Evolutionary conservation across 2,888 invertebrate genomes (phyloP), one percentile per base, ranked within the genome.

Genomic region (Cynaeus angustus): DNA sequence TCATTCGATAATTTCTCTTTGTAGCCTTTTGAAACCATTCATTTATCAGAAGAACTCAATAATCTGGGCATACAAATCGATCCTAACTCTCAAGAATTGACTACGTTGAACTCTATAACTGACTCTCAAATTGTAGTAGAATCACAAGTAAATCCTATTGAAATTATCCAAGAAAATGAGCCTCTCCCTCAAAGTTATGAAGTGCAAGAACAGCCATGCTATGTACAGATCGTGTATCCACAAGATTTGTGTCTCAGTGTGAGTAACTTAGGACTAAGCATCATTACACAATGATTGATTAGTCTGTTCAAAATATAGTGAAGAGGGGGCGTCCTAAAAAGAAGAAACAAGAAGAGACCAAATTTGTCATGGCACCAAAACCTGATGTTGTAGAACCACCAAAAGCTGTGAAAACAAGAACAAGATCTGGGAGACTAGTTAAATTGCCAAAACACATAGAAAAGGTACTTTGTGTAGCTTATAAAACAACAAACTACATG

Each of bases 381-480:
- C 66, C 71, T 16, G 70, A 75, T 43, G 46, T 28, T 38, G 66
- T 48, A 50, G 66, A 70, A 7, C 69, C 53, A 43, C 48, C 66
- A 14, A 74, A 81, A 75, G 75, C 72, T 50, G 76, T 33, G 7
- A 33, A 33, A 21, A 21, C 77, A 8, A 77, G 82, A 61, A 84
- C 84, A 14, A 68, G 84, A 58, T 84, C 83, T 4, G 84, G 84
- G 5, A 76, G 84, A 46, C 74, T 82, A 16, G 80, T 83, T 0
- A 82, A 81, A 68, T 79, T 83, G 10, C 84, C 84, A 41, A 78
- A 80, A 75, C 78, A 82, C 70, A 82, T 83, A 26, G 77, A 78
- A 72, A 78, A 80, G 71, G 82, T 80, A 50, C 50, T 13, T 43
- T 41, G 2, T 1, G 6, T 5, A 41, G 1, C 6, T 12, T 10